Evolutionary conservation across 23 tunicate species (phyloP).

Genomic region (Styela plicata): DNA sequence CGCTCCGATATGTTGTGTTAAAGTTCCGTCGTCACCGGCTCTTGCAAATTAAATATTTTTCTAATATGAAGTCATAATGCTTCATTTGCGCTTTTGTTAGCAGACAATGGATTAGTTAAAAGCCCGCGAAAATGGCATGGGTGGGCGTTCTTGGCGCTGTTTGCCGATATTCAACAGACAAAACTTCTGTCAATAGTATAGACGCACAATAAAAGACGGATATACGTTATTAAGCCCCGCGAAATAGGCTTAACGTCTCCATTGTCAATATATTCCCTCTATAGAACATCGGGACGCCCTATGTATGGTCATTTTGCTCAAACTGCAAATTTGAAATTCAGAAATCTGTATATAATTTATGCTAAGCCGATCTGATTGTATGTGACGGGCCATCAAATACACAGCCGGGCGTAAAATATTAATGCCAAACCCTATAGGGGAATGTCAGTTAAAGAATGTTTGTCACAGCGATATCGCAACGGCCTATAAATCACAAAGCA

Average conservation of each 20-base stretch:
- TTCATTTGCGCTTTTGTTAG: background rate
- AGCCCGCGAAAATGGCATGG: conserved; percentile 1
- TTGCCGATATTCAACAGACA: background rate
- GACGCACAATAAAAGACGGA: background rate
- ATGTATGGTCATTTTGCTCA: background rate
- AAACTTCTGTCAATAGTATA: background rate
- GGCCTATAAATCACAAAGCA: too few species aligned
- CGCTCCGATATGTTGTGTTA: background rate
- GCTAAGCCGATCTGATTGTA: background rate
- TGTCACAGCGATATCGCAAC: too few species aligned
- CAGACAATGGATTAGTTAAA: background rate
- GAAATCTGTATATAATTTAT: background rate
- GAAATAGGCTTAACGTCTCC: background rate
- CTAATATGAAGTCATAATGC: background rate
- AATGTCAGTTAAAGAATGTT: too few species aligned
- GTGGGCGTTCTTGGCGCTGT: background rate
- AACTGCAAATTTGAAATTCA: background rate
- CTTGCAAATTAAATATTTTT: background rate
- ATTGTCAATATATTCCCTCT: background rate
- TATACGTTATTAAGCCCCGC: background rate
- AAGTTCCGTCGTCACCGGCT: background rate
- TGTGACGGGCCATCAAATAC: background rate
- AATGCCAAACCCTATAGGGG: too few species aligned
- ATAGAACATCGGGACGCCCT: too few species aligned
- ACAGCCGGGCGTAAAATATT: background rate